Evolutionary conservation across 2,113 vertebrate genomes (phyloP).

Genomic region (Gasterosteus aculeatus): DNA sequence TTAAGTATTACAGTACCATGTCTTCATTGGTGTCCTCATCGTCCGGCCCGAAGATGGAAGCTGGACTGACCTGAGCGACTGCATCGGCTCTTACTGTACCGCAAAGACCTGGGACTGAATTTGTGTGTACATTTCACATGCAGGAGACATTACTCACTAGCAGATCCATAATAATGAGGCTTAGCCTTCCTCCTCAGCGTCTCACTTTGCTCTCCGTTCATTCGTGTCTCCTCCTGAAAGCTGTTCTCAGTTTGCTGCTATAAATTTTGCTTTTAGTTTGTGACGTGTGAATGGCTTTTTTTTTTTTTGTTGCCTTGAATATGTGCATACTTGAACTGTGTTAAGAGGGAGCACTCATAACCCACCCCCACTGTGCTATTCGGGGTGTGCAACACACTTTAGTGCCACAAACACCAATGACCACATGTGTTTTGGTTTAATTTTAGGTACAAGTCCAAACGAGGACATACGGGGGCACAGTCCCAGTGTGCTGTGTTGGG

Average conservation of each 20-base stretch:
- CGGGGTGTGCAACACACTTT: conserved; percentile 6
- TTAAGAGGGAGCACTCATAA: conserved; percentile 31
- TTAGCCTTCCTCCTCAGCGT: conserved; percentile 43
- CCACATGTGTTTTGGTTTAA: conserved; percentile 24
- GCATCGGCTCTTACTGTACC: conserved; percentile 33
- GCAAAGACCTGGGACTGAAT: conserved; percentile 26
- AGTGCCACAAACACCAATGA: conserved; percentile 34
- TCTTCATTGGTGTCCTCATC: conserved; percentile 18
- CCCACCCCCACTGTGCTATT: conserved; percentile 28
- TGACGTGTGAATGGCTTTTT: conserved; percentile 52
- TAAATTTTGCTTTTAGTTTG: conserved; percentile 74
- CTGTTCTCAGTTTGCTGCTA: conserved; percentile 75
- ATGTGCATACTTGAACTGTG: conserved; percentile 66
- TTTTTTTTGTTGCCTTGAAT: conserved; percentile 31
- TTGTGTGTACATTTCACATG: conserved; percentile 49
- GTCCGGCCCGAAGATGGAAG: conserved; percentile 1
- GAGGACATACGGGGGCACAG: conserved; percentile 39
- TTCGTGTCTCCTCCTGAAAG: conserved; percentile 56
- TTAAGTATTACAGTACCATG: conserved; percentile 20
- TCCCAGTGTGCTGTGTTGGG: conserved; percentile 31
- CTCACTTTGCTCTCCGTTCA: conserved; percentile 42
- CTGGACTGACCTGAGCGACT: conserved; percentile 2
- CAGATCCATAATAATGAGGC: conserved; percentile 49
- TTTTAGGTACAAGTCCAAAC: conserved; percentile 42
- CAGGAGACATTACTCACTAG: conserved; percentile 47